A percentile compares a stretch with the other conserved stretches of the same genome.
Evolutionary conservation across 2,113 vertebrate genomes (phyloP).

Genomic region (Panthera leo): DNA sequence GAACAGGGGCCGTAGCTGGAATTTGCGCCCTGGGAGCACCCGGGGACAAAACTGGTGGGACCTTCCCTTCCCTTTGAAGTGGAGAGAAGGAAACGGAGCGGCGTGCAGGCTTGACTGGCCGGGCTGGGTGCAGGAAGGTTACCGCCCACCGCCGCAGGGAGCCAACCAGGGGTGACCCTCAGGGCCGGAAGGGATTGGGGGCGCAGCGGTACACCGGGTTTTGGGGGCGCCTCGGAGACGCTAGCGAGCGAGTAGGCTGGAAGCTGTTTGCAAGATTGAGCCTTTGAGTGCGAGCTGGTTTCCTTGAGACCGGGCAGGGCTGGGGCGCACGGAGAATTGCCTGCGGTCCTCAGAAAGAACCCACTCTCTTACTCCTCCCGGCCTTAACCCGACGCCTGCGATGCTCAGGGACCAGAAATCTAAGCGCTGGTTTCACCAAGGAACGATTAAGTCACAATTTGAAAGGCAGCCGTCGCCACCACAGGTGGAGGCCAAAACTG

Average conservation of each 20-base stretch:
- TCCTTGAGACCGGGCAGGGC: neutral
- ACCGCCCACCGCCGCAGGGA: neutral
- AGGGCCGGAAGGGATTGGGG: neutral
- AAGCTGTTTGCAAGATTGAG: neutral
- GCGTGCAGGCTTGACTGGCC: neutral
- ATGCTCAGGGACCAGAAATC: neutral
- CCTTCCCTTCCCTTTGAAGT: neutral
- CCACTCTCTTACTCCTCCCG: neutral
- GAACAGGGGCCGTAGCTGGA: neutral
- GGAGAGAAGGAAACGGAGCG: neutral
- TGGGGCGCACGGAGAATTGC: neutral
- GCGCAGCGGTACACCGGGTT: neutral
- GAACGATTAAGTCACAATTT: accelerated
- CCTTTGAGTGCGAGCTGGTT: neutral
- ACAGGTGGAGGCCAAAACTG: neutral
- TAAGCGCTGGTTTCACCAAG: neutral
- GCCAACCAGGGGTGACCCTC: neutral
- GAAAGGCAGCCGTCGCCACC: neutral
- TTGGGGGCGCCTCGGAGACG: neutral
- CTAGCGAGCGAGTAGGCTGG: neutral
- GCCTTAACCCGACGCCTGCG: neutral
- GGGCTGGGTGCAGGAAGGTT: neutral
- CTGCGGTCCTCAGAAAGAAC: neutral
- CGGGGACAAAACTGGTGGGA: neutral
- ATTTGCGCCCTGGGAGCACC: neutral